Conservation (phyloP, 2,888 invertebrate species). For the Villa cingulata region DNA sequence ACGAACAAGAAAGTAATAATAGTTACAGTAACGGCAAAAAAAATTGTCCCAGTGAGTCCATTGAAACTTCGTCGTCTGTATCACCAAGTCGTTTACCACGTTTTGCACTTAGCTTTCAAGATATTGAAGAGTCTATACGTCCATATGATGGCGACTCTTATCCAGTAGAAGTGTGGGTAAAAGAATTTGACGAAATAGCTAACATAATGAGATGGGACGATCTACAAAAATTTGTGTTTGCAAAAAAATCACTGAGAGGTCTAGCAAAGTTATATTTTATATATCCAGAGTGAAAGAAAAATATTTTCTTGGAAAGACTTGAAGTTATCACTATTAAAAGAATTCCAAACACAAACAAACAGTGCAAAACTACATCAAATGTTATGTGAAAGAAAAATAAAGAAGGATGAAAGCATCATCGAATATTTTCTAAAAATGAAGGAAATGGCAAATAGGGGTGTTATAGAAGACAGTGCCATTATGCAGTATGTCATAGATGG, state of each 20-base stretch:
- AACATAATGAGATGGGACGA: constrained; percentile 1
- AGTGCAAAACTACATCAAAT: constrained; percentile 7
- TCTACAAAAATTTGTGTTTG: too few relatives aligned
- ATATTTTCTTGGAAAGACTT: too few relatives aligned
- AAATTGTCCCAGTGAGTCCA: background rate
- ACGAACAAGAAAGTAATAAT: too few relatives aligned
- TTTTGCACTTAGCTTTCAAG: too few relatives aligned
- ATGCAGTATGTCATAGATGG: constrained; percentile 10
- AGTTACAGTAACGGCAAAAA: background rate
- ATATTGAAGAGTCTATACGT: too few relatives aligned
- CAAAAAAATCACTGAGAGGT: too few relatives aligned
- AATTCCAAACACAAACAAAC: constrained; percentile 6
- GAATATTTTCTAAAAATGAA: constrained; percentile 9
- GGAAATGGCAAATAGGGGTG: constrained; percentile 4
- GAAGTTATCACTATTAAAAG: constrained; percentile 4
- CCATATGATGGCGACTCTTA: too few relatives aligned
- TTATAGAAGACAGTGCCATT: constrained; percentile 7
- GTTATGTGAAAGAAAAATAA: constrained; percentile 9
- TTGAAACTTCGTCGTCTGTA: too few relatives aligned
- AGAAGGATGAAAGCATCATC: constrained; percentile 5
- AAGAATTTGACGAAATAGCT: constrained; percentile 1
- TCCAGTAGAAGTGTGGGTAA: background rate
- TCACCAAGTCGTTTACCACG: too few relatives aligned
- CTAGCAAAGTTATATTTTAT: too few relatives aligned
- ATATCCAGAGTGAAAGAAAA: background rate